These are phyloP conservation scores for Hipposideros armiger DNA, from an alignment of 2,113 vertebrate species.

Conservation along the genomic window DNA sequence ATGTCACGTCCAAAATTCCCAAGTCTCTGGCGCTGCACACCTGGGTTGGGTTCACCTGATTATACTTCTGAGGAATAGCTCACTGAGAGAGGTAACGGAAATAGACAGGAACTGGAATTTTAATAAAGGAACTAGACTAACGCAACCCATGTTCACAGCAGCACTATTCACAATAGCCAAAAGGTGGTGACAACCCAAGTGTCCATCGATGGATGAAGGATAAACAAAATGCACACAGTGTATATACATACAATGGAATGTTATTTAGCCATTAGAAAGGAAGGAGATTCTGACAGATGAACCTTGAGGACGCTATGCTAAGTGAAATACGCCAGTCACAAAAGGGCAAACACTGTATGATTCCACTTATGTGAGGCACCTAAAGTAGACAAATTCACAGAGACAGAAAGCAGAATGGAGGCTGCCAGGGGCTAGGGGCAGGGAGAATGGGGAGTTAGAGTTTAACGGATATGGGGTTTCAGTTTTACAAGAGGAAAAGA, in stretches of 20 bases:
- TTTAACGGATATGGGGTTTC: not conserved
- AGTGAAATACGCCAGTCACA: not conserved
- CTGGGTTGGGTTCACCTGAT: not conserved
- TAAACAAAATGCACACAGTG: not conserved
- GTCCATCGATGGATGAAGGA: rapidly evolving
- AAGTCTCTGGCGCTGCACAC: not conserved
- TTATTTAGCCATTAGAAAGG: not conserved
- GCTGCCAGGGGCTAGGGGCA: too few species aligned
- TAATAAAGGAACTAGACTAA: not conserved
- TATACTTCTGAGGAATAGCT: not conserved
- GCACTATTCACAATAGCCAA: not conserved
- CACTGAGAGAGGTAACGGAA: not conserved
- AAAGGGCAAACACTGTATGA: not conserved
- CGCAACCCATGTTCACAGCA: not conserved
- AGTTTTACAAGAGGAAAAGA: not conserved
- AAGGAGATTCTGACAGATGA: not conserved
- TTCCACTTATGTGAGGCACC: not conserved
- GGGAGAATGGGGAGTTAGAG: not conserved
- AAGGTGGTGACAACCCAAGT: not conserved
- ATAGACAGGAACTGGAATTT: not conserved
- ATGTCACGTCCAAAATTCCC: rapidly evolving
- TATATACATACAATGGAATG: rapidly evolving
- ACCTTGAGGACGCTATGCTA: not conserved
- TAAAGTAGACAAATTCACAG: not conserved
- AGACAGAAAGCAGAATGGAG: not conserved